phyloP scores from a whole-genome alignment of 2,113 vertebrate genomes.

The Sebastes schlegelii region DNA sequence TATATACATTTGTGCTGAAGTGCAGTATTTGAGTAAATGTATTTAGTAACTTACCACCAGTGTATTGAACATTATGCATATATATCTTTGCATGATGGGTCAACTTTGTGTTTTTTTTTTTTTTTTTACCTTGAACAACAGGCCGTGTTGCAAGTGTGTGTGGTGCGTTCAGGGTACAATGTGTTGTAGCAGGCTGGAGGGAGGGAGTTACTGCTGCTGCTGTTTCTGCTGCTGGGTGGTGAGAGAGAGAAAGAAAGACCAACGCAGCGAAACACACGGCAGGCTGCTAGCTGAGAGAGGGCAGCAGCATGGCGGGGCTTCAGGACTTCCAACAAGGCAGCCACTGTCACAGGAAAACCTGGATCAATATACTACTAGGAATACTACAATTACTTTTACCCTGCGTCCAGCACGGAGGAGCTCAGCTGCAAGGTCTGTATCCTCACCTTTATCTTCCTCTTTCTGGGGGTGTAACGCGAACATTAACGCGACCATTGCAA shows the following conservation, averaged over 20 bases:
- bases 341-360: slow-evolving; percentile 89
- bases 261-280: slow-evolving; percentile 66
- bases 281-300: slow-evolving; percentile 74
- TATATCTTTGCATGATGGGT: background rate
- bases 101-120: background rate
- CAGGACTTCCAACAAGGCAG: slow-evolving; percentile 87
- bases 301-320: slow-evolving; percentile 91
- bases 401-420: slow-evolving; percentile 88
- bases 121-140: background rate
- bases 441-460: slow-evolving; percentile 16
- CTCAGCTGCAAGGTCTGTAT: slow-evolving; percentile 90
- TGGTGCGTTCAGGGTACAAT: background rate
- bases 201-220: slow-evolving; percentile 45
- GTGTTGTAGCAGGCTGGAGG: slow-evolving; percentile 8
- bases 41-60: background rate
- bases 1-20: background rate
- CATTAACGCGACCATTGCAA: slow-evolving; percentile 19
- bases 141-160: background rate
- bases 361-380: slow-evolving; percentile 91
- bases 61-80: background rate
- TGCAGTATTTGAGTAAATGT: background rate
- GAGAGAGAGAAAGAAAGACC: slow-evolving; percentile 50
- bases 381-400: slow-evolving; percentile 89
- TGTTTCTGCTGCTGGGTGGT: slow-evolving; percentile 26
- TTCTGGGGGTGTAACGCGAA: background rate